Base-by-base conservation (phyloP, 2,888 invertebrate species). In the Sarcophaga rosellei region DNA sequence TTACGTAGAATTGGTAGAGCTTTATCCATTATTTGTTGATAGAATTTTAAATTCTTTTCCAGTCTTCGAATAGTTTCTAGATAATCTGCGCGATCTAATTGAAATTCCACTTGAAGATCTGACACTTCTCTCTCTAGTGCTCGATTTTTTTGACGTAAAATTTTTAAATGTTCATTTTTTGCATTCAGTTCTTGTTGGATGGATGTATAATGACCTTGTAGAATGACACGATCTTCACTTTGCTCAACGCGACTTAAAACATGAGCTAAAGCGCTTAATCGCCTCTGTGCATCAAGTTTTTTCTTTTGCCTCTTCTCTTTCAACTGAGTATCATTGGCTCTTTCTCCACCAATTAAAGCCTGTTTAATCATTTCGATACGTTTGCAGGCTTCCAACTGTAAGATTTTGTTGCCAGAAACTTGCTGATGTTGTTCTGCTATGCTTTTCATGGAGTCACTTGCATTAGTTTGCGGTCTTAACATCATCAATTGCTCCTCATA, bases 81-180 rank as follows among this genome's bases (percentile, higher is more conserved):
- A 91, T 97, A 97, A 91, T 97, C 97, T n/a, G 96, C 95, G 2
- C 97, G 94, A 90, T 97, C 97, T 78, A 95, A 94, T 92, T 97
- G 96, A 92, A 97, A 97, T 93, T 97, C 97, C 12, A 96, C 95
- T 89, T 97, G 96, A 3, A 97, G 93, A 92, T 97, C 97, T 6
- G 94, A 93, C 25, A 97, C 95, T 92, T 97, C 97, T 81, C 95
- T 94, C 90, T 97, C 96, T 75, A 97, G 91, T 21, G 95, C 94
- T 89, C 95, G 95, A 25, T 95, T 94, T 94, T 95, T 96, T 88
- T 95, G 94, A 85, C 95, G 94, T 89, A 95, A 95, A 86, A 94
- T 95, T 89, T 95, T 94, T 53, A 97, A 92, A 11, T 95, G 94
- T 73, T 96, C 95, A 10, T 95, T 96, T 92, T 96, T 96, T 0